Evolutionary conservation across 2,797 vertebrate genomes (phyloP).

Genomic region (Sebastes itinus): DNA sequence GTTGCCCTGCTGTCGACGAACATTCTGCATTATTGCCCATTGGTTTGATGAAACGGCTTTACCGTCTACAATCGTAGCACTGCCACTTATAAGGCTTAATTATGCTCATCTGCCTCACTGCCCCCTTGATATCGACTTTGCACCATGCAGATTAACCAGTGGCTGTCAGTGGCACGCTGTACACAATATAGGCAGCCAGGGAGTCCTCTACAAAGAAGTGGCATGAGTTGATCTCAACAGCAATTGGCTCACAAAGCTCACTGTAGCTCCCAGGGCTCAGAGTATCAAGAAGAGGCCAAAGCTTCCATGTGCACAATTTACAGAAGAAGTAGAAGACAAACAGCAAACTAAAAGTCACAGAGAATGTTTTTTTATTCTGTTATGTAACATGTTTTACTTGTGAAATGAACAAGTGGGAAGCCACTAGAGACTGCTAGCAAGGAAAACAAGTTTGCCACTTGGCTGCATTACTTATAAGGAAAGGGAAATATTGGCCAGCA

Average conservation of each 20-base stretch:
- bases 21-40: conserved; percentile 1
- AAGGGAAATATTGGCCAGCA: not conserved
- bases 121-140: conserved; percentile 28
- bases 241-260: conserved; percentile 19
- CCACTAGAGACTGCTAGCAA: not conserved
- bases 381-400: conserved; percentile 23
- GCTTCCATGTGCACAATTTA: not conserved
- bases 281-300: conserved; percentile 5
- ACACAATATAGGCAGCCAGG: conserved; percentile 25
- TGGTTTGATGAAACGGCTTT: conserved; percentile 19
- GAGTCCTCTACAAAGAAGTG: conserved; percentile 23
- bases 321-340: not conserved
- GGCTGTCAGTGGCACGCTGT: conserved; percentile 4
- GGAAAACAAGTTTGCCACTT: conserved; percentile 12
- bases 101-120: conserved; percentile 33
- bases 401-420: conserved; percentile 33
- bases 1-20: not conserved
- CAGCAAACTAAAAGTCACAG: not conserved
- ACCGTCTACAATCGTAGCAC: not conserved
- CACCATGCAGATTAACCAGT: conserved; percentile 31
- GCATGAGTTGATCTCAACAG: conserved; percentile 36
- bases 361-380: not conserved
- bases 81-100: conserved; percentile 30
- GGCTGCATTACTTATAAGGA: not conserved
- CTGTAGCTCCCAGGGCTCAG: not conserved